Evolutionary conservation across 2,888 invertebrate genomes (phyloP).

Genomic region (Trichogramma evanescens): DNA sequence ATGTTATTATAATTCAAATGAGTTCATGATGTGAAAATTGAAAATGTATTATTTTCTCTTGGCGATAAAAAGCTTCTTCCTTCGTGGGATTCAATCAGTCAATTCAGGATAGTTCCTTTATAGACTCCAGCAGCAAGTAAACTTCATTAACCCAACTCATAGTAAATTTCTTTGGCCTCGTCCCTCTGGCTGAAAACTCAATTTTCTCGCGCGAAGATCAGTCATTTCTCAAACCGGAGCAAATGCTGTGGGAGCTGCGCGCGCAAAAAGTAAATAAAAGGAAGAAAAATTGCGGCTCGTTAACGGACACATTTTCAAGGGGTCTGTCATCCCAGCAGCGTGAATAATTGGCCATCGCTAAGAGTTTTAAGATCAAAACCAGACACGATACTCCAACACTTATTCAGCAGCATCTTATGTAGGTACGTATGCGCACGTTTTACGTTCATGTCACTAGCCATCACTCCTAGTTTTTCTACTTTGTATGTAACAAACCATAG

Average conservation of each 20-base stretch:
- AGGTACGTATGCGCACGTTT: too few species aligned
- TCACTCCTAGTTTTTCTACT: too few species aligned
- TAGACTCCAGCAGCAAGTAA: conserved; percentile 7
- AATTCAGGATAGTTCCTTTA: conserved; percentile 9
- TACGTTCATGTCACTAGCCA: too few species aligned
- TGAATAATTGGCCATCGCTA: conserved; percentile 38
- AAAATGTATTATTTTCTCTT: too few species aligned
- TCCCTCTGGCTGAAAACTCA: conserved; percentile 17
- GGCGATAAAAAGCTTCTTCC: too few species aligned
- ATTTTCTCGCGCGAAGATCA: conserved; percentile 22
- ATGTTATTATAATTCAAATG: too few species aligned
- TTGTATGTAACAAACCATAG: too few species aligned
- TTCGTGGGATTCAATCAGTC: conserved; percentile 10
- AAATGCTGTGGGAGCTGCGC: background rate
- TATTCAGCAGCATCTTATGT: too few species aligned
- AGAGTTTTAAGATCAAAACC: conserved; percentile 27
- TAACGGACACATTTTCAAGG: conserved; percentile 27
- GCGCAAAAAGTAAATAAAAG: conserved; percentile 11
- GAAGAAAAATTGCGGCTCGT: conserved; percentile 27
- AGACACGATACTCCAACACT: conserved; percentile 1
- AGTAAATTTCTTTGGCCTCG: conserved; percentile 14
- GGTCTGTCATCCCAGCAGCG: conserved; percentile 16
- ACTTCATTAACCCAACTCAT: conserved; percentile 19
- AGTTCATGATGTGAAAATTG: too few species aligned
- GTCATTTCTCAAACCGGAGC: conserved; percentile 11